Evolutionary conservation across 2,113 vertebrate species (phyloP), one percentile per base, ranked within the genome.

Genomic region (Ptychochromis oligacanthus): DNA sequence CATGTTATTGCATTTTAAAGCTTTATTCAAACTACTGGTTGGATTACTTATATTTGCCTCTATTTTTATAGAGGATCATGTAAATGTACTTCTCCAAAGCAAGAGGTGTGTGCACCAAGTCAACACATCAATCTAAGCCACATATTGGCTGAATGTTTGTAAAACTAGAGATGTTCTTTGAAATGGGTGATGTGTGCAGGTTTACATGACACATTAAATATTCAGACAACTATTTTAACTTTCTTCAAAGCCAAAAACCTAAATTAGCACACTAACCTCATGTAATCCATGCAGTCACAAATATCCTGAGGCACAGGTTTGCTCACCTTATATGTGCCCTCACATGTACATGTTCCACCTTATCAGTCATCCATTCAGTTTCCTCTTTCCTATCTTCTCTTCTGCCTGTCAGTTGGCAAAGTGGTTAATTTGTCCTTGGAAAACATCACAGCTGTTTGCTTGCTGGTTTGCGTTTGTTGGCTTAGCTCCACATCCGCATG

Each of bases 401-500:
- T 79, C 38, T 56, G 20, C 49, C 61, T 46, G 54, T 84, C 77
- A 28, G n/a, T 65, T 20, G 67, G 56, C 18, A 77, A 38, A 26
- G 4, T 49, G 57, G 52, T n/a, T 6, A 52, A 31, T 40, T 58
- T 20, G 28, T 82, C 70, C 52, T 75, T 55, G 15, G 18, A 17
- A 59, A 58, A 56, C 49, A 13, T 76, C 36, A n/a, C 70, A 87
- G n/a, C 77, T 57, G 57, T 79, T 74, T 59, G 43, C 62, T 54
- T 56, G 59, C 31, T 28, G 61, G 49, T 56, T 60, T 36, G 54
- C 43, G 9, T 34, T 75, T 28, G 24, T 46, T 84, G 82, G 80
- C 75, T 82, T 13, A 28, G 61, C 80, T 75, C 56, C 85, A 88
- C 34, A 43, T 83, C 60, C 24, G 55, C 38, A 24, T 82, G 84